Percentiles rank a stretch among this genome's conserved stretches.
Conservation (phyloP, 2,797 vertebrate species). For the Sciaenops ocellatus region DNA sequence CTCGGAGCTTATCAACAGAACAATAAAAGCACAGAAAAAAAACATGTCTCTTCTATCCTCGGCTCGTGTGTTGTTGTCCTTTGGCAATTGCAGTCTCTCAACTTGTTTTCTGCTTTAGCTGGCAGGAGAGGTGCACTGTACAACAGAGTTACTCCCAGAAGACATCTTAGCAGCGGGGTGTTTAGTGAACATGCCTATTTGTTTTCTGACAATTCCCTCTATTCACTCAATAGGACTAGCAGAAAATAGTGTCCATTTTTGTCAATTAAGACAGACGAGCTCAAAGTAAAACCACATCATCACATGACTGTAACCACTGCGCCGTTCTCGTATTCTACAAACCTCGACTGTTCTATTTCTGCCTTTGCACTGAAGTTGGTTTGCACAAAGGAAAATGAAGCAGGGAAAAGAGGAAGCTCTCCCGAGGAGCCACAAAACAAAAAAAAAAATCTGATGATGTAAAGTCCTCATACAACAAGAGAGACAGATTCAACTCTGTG, state of each 20-base stretch:
- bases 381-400: constrained; percentile 50
- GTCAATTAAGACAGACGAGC: constrained; percentile 74
- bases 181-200: constrained; percentile 71
- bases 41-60: constrained; percentile 59
- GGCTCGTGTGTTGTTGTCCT: constrained; percentile 75
- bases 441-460: constrained; percentile 35
- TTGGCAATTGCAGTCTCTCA: constrained; percentile 83
- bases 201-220: constrained; percentile 61
- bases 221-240: constrained; percentile 33
- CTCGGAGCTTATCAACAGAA: constrained; percentile 71
- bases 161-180: constrained; percentile 70
- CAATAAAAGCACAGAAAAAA: constrained; percentile 70
- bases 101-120: constrained; percentile 77
- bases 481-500: constrained; percentile 41
- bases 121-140: constrained; percentile 72
- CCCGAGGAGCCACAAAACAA: constrained; percentile 15
- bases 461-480: constrained; percentile 43
- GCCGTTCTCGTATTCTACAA: constrained; percentile 34
- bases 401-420: constrained; percentile 51
- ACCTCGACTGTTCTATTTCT: constrained; percentile 56
- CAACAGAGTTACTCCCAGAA: constrained; percentile 75
- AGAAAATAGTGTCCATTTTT: constrained; percentile 56
- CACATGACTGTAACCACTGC: constrained; percentile 31
- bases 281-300: constrained; percentile 53
- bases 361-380: constrained; percentile 38